A percentile compares a stretch with the other conserved stretches of the same genome.
phyloP scores from a whole-genome alignment of 2,888 invertebrate genomes.

The Anoplius nigerrimus region DNA sequence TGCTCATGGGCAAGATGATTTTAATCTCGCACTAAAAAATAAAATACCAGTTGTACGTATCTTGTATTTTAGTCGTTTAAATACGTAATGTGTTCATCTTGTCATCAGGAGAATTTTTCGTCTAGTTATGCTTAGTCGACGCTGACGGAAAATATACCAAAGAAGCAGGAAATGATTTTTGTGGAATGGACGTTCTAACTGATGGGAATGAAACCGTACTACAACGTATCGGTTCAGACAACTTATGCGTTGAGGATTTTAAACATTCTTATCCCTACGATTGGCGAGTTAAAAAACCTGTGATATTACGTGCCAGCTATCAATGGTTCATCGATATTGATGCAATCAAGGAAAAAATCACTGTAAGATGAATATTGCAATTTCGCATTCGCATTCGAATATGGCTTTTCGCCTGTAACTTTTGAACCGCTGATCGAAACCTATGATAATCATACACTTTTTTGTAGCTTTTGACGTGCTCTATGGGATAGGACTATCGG shows the following conservation, averaged over 20 bases:
- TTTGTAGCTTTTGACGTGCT: no score
- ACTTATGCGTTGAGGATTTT: constrained; percentile 81
- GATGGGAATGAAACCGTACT: constrained; percentile 85
- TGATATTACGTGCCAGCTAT: constrained; percentile 91
- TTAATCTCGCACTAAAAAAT: constrained; percentile 84
- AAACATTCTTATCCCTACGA: constrained; percentile 97
- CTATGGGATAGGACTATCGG: no score
- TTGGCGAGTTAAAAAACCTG: constrained; percentile 97
- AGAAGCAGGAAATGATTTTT: constrained; percentile 78
- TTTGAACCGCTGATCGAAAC: no score
- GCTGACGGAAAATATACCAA: constrained; percentile 85
- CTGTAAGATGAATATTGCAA: constrained; percentile 61
- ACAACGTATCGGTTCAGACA: constrained; percentile 77
- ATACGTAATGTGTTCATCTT: neutral
- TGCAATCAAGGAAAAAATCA: constrained; percentile 82
- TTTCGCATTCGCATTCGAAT: no score
- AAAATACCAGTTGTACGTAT: constrained; percentile 81
- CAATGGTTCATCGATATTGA: constrained; percentile 98
- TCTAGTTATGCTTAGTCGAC: constrained; percentile 87
- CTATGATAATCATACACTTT: no score
- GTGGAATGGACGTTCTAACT: constrained; percentile 83
- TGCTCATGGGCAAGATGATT: constrained; percentile 98
- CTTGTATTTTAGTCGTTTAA: neutral
- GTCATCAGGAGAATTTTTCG: constrained; percentile 22
- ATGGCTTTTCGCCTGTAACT: no score